Evolutionary conservation across 2,113 vertebrate species (phyloP).

Genomic region (Nothobranchius furzeri): DNA sequence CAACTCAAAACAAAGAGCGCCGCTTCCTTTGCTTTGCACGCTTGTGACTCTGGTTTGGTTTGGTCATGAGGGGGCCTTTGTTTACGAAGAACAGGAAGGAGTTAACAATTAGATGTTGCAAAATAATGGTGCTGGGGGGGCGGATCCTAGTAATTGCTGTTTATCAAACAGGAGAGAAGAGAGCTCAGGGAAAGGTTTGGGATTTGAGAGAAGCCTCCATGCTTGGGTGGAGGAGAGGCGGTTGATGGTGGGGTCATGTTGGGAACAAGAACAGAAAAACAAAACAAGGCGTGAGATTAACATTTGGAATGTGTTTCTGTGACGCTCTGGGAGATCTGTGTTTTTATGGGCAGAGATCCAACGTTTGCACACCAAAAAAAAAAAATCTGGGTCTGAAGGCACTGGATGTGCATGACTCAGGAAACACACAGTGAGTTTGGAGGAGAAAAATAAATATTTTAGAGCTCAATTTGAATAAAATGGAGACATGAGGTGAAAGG

Average conservation of each 20-base stretch:
- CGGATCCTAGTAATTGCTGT: constrained; percentile 63
- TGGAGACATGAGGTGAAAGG: constrained; percentile 20
- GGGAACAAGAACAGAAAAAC: constrained; percentile 32
- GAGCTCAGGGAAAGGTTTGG: constrained; percentile 55
- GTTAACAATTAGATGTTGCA: constrained; percentile 68
- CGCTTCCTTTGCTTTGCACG: constrained; percentile 38
- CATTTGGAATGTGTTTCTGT: constrained; percentile 57
- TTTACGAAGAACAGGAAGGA: constrained; percentile 72
- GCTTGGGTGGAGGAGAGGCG: constrained; percentile 59
- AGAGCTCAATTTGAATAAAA: constrained; percentile 33
- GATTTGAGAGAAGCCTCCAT: constrained; percentile 33
- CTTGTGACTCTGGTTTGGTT: constrained; percentile 22
- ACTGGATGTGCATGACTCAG: constrained; percentile 33
- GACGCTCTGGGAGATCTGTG: constrained; percentile 39
- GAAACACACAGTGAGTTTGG: constrained; percentile 35
- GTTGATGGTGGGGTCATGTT: constrained; percentile 65
- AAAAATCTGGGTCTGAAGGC: constrained; percentile 13
- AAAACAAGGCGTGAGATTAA: constrained; percentile 58
- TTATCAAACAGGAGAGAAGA: constrained; percentile 58
- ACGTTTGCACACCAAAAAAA: constrained; percentile 13
- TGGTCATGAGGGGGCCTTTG: constrained; percentile 22
- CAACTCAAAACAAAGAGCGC: constrained; percentile 14
- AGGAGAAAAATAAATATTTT: constrained; percentile 18
- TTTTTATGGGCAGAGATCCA: constrained; percentile 42
- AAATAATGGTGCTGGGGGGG: constrained; percentile 46